Conservation (phyloP, 2,797 vertebrate species). For the Chelon labrosus region DNA sequence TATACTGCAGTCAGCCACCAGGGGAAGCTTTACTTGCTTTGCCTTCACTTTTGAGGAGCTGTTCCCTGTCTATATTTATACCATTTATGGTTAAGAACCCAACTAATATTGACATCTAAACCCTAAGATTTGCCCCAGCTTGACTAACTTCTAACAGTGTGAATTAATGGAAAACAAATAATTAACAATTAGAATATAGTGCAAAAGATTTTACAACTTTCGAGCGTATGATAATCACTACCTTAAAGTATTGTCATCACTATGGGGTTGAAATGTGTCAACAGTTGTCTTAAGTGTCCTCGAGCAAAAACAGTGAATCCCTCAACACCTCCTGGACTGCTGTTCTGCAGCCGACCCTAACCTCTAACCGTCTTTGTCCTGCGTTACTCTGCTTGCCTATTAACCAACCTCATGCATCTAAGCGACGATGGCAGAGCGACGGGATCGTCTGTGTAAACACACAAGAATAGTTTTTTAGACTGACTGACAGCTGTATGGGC, state of each 20-base stretch:
- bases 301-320: constrained; percentile 16
- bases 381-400: not conserved
- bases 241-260: not conserved
- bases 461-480: not conserved
- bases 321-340: not conserved
- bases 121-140: no score
- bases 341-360: constrained; percentile 2
- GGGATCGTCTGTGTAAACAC: constrained; percentile 38
- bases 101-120: no score
- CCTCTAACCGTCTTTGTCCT: constrained; percentile 37
- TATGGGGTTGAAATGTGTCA: not conserved
- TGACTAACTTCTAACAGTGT: no score
- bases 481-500: constrained; percentile 83
- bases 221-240: not conserved
- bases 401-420: not conserved
- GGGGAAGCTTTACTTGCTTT: no score
- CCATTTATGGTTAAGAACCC: no score
- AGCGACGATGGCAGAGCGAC: not conserved
- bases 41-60: no score
- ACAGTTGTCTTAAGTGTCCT: constrained; percentile 29
- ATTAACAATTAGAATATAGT: no score
- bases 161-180: no score
- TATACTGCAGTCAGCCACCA: no score
- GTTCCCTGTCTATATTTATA: no score
- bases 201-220: not conserved